Base-by-base conservation (phyloP, 2,888 invertebrate species). In the Volucella inanis region DNA sequence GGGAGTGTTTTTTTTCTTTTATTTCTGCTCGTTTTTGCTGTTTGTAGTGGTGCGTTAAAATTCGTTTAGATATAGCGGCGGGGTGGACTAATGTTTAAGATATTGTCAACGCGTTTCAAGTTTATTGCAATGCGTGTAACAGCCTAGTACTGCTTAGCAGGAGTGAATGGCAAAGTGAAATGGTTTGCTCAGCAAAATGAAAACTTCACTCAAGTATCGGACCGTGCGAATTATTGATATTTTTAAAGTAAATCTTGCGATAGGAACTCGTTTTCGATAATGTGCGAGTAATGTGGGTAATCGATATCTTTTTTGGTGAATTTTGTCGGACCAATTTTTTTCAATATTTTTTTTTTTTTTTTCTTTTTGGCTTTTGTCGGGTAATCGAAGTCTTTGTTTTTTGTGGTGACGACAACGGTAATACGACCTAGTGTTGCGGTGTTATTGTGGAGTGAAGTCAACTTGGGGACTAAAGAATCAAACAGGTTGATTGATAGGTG, bases 111-210 rank as follows among this genome's bases (percentile, higher is more conserved):
- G 75, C 70, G 65, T 84, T 70, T 78, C 41, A 70, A 70, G 52
- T 84, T 80, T 80, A 80, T 84, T 70, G 55, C 59, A 71, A 70
- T 67, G 79, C 79, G 75, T 84, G 84, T 57, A 71, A 41, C 12
- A 64, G 70, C 62, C 68, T 77, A 61, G 47, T 64, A 45, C 62
- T 47, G 57, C 65, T 72, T 77, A 72, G 57, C 59, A 72, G 57
- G 52, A 65, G 70, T 52, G 50, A 67, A 74, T 68, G 61, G 54
- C 18, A 49, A 39, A 41, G 76, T 47, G 59, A 84, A 68, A 79
- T 54, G 59, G 52, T 65, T 79, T 64, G 43, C 52, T 75, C 57
- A 43, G 47, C 72, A 74, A 55, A 76, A 76, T 43, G 52, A 59
- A 82, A 72, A 72, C 59, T 65, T 74, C 41, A 59, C 8, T 61